Evolutionary conservation across 2,113 vertebrate species (phyloP), one percentile per base, ranked within the genome.

Genomic region (Cinclus cinclus): DNA sequence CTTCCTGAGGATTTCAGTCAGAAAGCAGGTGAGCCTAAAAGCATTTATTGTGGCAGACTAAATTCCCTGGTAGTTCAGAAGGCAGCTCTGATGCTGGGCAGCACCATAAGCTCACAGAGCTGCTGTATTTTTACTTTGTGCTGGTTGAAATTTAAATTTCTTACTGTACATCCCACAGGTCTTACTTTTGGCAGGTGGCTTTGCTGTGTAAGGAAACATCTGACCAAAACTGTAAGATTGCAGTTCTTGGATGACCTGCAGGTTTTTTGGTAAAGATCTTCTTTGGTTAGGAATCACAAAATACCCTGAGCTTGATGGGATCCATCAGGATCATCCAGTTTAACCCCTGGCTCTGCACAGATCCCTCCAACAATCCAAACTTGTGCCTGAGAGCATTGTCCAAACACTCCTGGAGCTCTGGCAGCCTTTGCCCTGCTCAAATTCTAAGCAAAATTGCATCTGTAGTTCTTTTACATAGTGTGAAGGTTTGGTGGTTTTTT

Each of bases 191-290:
- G 47, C 67, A 67, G 30, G 5, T 84, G 42, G 23, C 88, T 87
- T 87, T 79, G 16, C 41, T 56, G 8, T 41, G 27, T 60, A 16
- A 46, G 77, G 17, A 64, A 44, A 67, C 20, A 37, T 17, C 31
- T 0, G 0, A 30, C 31, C 49, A 76, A 60, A 87, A 91, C 10
- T 1, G 0, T 46, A 30, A 68, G 4, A 28, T 27, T 3, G 0
- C 35, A 68, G 28, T 70, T 69, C 41, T 52, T 60, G 50, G 67
- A 10, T n/a, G 64, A 44, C 8, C 33, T 79, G 21, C 23, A 53
- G 28, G 9, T 15, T 15, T 85, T 92, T 42, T 16, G 35, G 35
- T 70, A n/a, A 68, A 46, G 11, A 12, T 25, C 9, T 39, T 37
- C 65, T 56, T 78, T 50, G 9, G 14, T 13, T 33, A 15, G 22